Percentiles rank a stretch among this genome's conserved stretches.
These are phyloP conservation scores for Drosophila tristis DNA, from an alignment of 1,140 invertebrate genomes.

Conservation along the genomic window DNA sequence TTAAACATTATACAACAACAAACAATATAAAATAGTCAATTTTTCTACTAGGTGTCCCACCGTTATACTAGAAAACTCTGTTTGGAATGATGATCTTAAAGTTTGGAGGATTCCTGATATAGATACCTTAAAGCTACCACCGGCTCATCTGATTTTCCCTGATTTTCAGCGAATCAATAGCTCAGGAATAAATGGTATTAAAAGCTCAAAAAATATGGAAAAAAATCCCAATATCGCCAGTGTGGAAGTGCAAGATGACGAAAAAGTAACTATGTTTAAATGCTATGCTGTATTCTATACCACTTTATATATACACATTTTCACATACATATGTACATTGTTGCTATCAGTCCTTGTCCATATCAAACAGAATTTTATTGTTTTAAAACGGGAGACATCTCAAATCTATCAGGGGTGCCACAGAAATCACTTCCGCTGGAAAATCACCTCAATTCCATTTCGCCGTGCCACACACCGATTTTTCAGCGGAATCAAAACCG, in stretches of 20 bases:
- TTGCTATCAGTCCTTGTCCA: no score
- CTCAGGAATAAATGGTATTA: background rate
- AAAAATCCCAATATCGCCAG: background rate
- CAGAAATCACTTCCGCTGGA: no score
- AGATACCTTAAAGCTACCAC: slow-evolving; percentile 48
- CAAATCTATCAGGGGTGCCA: no score
- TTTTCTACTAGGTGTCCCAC: slow-evolving; percentile 85
- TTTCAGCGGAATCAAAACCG: no score
- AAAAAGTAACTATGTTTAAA: slow-evolving; percentile 3
- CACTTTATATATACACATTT: background rate
- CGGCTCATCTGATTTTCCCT: slow-evolving; percentile 22
- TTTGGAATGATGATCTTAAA: slow-evolving; percentile 91
- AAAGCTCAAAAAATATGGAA: background rate
- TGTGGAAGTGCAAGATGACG: background rate
- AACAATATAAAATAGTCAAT: slow-evolving; percentile 62
- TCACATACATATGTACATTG: no score
- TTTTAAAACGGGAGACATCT: no score
- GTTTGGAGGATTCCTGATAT: slow-evolving; percentile 89
- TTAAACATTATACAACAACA: background rate
- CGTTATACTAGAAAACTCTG: slow-evolving; percentile 88
- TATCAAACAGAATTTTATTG: no score
- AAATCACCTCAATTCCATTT: no score
- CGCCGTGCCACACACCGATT: no score
- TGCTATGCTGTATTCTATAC: background rate
- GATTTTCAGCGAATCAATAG: slow-evolving; percentile 10